Evolutionary conservation across 2,888 invertebrate species (phyloP).

Genomic region (Plemyria rubiginata): DNA sequence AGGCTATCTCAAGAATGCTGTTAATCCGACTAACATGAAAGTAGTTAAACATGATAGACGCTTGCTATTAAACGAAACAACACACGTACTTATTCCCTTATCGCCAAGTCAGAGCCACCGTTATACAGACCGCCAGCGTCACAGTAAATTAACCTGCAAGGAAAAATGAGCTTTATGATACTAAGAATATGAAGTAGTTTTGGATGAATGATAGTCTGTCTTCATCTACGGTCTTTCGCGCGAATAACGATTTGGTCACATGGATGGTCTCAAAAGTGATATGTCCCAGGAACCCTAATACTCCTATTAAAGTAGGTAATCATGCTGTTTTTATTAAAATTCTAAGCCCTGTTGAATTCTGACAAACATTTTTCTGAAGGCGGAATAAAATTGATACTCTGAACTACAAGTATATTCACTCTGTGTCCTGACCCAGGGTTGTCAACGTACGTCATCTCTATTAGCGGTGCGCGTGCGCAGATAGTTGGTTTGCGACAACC

Average conservation of each 20-base stretch:
- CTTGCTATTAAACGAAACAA: conserved; percentile 42
- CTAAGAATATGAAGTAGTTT: not conserved
- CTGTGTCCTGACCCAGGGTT: conserved; percentile 48
- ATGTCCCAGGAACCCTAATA: not conserved
- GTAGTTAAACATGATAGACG: conserved; percentile 37
- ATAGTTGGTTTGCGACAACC: conserved; percentile 42
- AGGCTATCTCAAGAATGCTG: conserved; percentile 38
- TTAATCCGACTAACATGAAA: conserved; percentile 33
- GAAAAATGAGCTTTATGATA: conserved; percentile 4
- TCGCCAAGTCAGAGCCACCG: conserved; percentile 55
- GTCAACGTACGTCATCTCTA: conserved; percentile 57
- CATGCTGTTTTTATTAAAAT: too few relatives aligned
- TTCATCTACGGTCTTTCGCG: not conserved
- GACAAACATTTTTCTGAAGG: not conserved
- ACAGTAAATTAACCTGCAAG: not conserved
- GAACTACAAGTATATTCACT: not conserved
- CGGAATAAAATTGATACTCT: not conserved
- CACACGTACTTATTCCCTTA: conserved; percentile 45
- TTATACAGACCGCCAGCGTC: conserved; percentile 45
- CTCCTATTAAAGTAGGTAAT: too few relatives aligned
- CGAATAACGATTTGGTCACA: not conserved
- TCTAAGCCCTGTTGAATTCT: too few relatives aligned
- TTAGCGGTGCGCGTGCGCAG: conserved; percentile 61
- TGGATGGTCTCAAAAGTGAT: not conserved
- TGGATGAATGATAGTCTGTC: not conserved